Evolutionary conservation across 2,113 vertebrate genomes (phyloP).

Genomic region (Apodemus sylvaticus): DNA sequence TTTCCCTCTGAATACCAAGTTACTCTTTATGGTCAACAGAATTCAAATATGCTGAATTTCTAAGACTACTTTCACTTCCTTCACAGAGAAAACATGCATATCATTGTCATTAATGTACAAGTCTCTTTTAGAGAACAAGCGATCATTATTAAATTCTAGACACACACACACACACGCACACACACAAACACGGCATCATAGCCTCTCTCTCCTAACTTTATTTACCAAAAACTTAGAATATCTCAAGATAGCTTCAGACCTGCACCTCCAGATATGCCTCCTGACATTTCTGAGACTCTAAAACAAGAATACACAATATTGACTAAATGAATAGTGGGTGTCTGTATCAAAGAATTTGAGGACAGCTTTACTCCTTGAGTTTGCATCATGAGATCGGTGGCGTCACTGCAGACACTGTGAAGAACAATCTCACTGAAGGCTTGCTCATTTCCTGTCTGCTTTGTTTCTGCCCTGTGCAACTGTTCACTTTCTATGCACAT

Average conservation of each 20-base stretch:
- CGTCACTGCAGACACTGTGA: neutral
- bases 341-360: neutral
- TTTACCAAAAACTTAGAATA: neutral
- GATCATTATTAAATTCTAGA: neutral
- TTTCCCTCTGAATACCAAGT: neutral
- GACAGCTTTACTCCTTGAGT: neutral
- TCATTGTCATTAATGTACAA: neutral
- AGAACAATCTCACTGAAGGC: neutral
- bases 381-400: neutral
- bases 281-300: neutral
- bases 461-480: neutral
- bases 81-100: neutral
- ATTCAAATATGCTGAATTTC: neutral
- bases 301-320: neutral
- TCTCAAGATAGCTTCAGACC: neutral
- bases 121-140: neutral
- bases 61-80: neutral
- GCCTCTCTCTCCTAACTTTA: neutral
- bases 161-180: neutral
- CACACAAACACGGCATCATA: neutral
- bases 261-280: neutral
- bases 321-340: neutral
- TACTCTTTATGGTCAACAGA: neutral
- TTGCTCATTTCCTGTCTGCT: constrained; percentile 34
- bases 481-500: neutral